A percentile compares a stretch with the other conserved stretches of the same genome.
Conservation (phyloP, 2,888 invertebrate species). For the Idaea dimidiata region DNA sequence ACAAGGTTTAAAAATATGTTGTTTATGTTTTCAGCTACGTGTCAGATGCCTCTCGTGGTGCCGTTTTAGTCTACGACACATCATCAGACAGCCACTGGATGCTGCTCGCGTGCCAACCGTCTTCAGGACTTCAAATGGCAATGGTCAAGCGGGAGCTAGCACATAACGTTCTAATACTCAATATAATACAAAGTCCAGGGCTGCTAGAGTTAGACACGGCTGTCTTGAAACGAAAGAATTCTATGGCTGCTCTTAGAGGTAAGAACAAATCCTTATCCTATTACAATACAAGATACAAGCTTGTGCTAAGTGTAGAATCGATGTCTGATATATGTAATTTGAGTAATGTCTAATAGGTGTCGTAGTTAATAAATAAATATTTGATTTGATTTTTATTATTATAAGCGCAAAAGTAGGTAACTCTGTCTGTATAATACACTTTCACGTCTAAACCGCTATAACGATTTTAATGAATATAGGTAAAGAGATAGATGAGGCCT, state of each 20-base stretch:
- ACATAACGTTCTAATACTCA: slow-evolving; percentile 81
- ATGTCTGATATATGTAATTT: no score
- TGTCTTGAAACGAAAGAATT: slow-evolving; percentile 80
- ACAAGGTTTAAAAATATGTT: not conserved
- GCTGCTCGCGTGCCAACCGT: slow-evolving; percentile 78
- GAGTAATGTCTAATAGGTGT: no score
- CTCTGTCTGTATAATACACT: no score
- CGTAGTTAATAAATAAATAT: no score
- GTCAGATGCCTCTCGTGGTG: slow-evolving; percentile 85
- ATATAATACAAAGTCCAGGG: slow-evolving; percentile 82
- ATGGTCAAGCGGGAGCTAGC: slow-evolving; percentile 81
- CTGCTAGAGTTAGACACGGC: slow-evolving; percentile 84
- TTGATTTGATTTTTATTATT: no score
- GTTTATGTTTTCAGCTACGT: slow-evolving; percentile 66
- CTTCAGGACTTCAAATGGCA: slow-evolving; percentile 84
- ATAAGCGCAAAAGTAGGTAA: no score
- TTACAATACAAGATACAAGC: no score
- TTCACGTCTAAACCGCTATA: no score
- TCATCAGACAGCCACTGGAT: slow-evolving; percentile 82
- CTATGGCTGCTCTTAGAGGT: slow-evolving; percentile 70
- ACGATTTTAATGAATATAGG: no score
- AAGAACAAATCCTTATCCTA: slow-evolving; percentile 2
- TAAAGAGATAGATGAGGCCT: no score
- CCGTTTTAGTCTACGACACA: slow-evolving; percentile 85
- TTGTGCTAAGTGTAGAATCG: no score